These are phyloP conservation scores for Cavia porcellus DNA, from an alignment of 2,113 vertebrate genomes.

Conservation along the genomic window DNA sequence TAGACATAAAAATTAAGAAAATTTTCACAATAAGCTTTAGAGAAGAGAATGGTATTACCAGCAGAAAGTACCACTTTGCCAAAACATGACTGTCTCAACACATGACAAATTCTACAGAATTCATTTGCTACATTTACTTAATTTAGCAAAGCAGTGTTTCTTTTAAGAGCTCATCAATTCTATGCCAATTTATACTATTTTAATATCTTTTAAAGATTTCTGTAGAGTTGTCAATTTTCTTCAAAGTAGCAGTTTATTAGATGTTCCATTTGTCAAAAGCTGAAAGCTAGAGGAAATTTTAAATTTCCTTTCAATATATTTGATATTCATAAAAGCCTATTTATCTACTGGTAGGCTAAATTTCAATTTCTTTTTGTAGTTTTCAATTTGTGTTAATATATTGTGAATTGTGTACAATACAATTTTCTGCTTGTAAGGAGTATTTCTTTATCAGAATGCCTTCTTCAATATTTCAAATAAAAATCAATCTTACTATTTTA, in stretches of 20 bases:
- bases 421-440: neutral
- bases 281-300: neutral
- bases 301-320: conserved; percentile 33
- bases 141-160: neutral
- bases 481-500: neutral
- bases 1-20: neutral
- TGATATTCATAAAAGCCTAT: neutral
- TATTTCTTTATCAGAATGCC: neutral
- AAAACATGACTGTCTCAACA: conserved; percentile 6
- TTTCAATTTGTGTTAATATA: conserved; percentile 22
- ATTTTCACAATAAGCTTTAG: conserved; percentile 26
- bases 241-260: neutral
- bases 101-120: neutral
- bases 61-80: neutral
- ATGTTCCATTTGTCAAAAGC: neutral
- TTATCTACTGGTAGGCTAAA: neutral
- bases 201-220: neutral
- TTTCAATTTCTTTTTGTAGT: neutral
- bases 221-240: neutral
- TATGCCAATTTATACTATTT: neutral
- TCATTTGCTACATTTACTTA: neutral
- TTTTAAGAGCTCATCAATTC: conserved; percentile 28
- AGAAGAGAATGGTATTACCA: neutral
- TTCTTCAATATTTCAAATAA: conserved; percentile 47
- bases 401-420: neutral